Conservation (phyloP, 1,140 invertebrate species). For the Formica exsecta region DNA sequence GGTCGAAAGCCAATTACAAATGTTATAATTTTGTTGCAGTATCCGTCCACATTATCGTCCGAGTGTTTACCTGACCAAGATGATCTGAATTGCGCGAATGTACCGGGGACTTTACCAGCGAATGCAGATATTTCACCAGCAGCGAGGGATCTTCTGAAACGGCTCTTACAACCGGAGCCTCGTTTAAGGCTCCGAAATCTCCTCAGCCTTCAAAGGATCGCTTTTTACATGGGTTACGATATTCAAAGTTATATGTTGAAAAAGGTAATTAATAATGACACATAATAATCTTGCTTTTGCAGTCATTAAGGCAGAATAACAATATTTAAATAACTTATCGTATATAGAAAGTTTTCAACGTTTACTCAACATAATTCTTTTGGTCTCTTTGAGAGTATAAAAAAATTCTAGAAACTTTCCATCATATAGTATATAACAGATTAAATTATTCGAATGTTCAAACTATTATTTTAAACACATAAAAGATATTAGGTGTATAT, state of each 20-base stretch:
- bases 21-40: conserved; percentile 55
- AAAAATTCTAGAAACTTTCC: neutral
- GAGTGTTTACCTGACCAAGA: conserved; percentile 47
- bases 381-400: neutral
- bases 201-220: conserved; percentile 83
- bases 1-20: neutral
- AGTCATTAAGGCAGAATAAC: neutral
- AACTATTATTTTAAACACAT: neutral
- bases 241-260: conserved; percentile 80
- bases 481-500: neutral
- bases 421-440: neutral
- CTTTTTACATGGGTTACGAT: conserved; percentile 86
- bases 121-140: conserved; percentile 75
- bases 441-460: neutral
- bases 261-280: conserved; percentile 72
- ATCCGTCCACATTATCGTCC: conserved; percentile 51
- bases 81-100: neutral
- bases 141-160: conserved; percentile 83
- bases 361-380: neutral
- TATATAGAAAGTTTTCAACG: neutral
- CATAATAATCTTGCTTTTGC: neutral
- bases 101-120: conserved; percentile 74
- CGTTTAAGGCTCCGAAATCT: conserved; percentile 82
- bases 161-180: conserved; percentile 85
- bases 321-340: conserved; percentile 6